Percentiles rank a stretch among this genome's conserved stretches.
Evolutionary conservation across 2,888 invertebrate species (phyloP).

Genomic region (Melinaea menophilus): DNA sequence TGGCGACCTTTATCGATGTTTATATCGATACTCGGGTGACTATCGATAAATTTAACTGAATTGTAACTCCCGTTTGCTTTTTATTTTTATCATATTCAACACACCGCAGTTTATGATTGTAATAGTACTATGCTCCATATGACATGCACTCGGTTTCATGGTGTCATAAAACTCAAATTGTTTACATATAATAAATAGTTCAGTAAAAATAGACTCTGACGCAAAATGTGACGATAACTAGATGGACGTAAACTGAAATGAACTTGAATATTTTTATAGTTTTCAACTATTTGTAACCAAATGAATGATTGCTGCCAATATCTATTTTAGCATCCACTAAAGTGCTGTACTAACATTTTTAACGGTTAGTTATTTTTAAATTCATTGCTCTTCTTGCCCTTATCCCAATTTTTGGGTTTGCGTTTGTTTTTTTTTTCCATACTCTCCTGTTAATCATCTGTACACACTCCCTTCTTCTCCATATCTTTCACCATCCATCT

Average conservation of each 20-base stretch:
- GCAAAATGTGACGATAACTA: constrained; percentile 8
- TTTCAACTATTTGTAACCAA: background rate
- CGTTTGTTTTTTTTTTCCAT: too few relatives aligned
- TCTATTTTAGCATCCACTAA: too few relatives aligned
- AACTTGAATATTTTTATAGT: background rate
- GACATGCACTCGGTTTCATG: constrained; percentile 2
- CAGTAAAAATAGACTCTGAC: constrained; percentile 15
- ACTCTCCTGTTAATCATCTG: too few relatives aligned
- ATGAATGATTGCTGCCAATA: too few relatives aligned
- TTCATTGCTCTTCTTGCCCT: too few relatives aligned
- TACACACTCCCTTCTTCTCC: too few relatives aligned
- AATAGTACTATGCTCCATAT: background rate
- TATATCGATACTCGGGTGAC: background rate
- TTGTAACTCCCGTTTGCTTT: background rate
- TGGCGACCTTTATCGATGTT: background rate
- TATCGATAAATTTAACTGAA: background rate
- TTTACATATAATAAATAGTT: constrained; percentile 12
- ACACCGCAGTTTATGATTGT: background rate
- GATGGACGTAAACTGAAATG: background rate
- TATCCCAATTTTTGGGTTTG: too few relatives aligned
- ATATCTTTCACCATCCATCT: too few relatives aligned
- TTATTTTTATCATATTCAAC: too few relatives aligned
- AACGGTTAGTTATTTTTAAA: too few relatives aligned
- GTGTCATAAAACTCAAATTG: constrained; percentile 11
- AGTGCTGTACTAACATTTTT: too few relatives aligned